A percentile compares a stretch with the other conserved stretches of the same genome.
phyloP scores from a whole-genome alignment of 30 jellyfish, hydroid and myxozoan species.

The Rhopilema esculentum region DNA sequence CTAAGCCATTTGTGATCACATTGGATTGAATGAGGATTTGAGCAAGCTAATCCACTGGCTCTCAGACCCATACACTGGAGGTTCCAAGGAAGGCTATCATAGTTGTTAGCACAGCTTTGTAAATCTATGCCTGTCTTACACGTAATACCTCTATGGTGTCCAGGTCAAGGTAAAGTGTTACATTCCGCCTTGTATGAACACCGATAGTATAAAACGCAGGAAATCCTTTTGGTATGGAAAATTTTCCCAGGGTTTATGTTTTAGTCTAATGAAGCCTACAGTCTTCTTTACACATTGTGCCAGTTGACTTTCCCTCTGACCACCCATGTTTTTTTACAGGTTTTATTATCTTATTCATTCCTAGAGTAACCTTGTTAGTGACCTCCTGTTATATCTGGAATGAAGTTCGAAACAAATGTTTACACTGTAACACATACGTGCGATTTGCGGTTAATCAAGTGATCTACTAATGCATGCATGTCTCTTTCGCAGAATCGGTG shows the following conservation, averaged over 20 bases:
- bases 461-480: slow-evolving; percentile 12
- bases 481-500: slow-evolving; percentile 17
- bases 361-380: background rate
- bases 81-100: background rate
- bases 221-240: background rate
- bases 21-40: slow-evolving; percentile 25
- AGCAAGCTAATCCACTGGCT: background rate
- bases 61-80: background rate
- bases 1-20: slow-evolving; percentile 55
- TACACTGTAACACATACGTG: slow-evolving; percentile 23
- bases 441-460: slow-evolving; percentile 10
- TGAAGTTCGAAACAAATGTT: slow-evolving; percentile 8
- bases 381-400: slow-evolving; percentile 13
- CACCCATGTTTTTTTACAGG: slow-evolving; percentile 1
- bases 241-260: background rate
- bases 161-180: background rate
- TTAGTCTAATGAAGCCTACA: background rate
- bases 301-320: background rate
- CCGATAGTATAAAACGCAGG: background rate
- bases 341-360: background rate
- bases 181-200: background rate
- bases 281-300: background rate
- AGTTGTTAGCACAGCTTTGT: background rate
- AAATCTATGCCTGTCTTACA: background rate
- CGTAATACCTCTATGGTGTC: background rate